Evolutionary conservation across 2,888 invertebrate genomes (phyloP).

Genomic region (Neocrepidodera transversa): DNA sequence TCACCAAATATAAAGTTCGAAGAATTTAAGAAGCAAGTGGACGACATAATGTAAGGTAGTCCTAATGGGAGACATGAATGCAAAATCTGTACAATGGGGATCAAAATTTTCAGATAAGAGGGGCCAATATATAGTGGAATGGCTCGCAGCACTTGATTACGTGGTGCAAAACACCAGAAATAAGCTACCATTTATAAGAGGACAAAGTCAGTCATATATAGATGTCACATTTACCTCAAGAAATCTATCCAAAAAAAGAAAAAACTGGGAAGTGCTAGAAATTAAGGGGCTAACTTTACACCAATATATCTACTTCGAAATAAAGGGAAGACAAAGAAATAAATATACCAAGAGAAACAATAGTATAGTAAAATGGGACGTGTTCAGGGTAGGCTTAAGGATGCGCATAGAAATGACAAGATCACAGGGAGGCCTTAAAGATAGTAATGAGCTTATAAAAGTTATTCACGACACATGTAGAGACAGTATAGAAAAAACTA

Average conservation of each 20-base stretch:
- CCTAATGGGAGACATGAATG: slow-evolving; percentile 21
- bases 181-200: slow-evolving; percentile 15
- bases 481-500: background rate
- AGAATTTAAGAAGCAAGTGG: background rate
- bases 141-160: slow-evolving; percentile 5
- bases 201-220: background rate
- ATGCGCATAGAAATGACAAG: background rate
- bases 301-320: slow-evolving; percentile 7
- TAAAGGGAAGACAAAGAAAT: background rate
- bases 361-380: background rate
- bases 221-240: slow-evolving; percentile 14
- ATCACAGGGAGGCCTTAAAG: background rate
- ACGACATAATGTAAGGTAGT: slow-evolving; percentile 8
- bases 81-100: slow-evolving; percentile 16
- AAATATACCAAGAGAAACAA: no score
- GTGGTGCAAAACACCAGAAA: background rate
- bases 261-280: slow-evolving; percentile 18
- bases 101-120: slow-evolving; percentile 5
- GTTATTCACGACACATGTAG: no score
- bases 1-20: slow-evolving; percentile 15
- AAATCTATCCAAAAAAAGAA: slow-evolving; percentile 5
- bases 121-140: slow-evolving; percentile 11
- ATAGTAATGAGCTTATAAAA: background rate
- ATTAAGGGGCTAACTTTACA: slow-evolving; percentile 3
- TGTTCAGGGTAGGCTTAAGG: background rate